phyloP scores from a whole-genome alignment of 2,888 invertebrate genomes.

The Alloscopus bannaensis region DNA sequence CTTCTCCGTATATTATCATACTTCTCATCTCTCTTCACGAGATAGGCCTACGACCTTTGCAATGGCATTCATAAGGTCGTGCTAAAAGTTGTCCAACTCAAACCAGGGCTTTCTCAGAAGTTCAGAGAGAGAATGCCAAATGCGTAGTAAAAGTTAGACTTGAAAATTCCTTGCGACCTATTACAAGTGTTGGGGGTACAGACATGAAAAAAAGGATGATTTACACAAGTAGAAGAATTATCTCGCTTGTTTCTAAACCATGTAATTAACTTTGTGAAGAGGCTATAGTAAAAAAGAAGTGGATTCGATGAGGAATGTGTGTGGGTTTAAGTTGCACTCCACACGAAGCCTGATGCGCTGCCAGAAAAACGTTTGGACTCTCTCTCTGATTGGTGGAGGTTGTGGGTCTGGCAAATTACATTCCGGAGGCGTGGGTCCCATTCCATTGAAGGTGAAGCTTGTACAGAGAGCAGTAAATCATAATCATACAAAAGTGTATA shows the following conservation, averaged over 20 bases:
- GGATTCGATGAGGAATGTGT: not conserved
- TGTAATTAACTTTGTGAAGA: not conserved
- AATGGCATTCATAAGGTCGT: slow-evolving; percentile 20
- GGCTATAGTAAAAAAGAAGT: too few relatives aligned
- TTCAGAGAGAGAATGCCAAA: not conserved
- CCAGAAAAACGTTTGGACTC: slow-evolving; percentile 5
- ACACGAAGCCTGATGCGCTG: not conserved
- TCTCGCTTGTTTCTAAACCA: not conserved
- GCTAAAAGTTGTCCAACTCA: not conserved
- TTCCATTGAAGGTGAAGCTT: not conserved
- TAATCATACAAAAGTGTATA: not conserved
- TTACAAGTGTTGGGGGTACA: not conserved
- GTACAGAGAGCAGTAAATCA: not conserved
- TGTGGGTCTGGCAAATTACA: slow-evolving; percentile 31
- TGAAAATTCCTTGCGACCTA: not conserved
- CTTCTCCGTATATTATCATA: not conserved
- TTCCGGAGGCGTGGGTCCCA: slow-evolving; percentile 12
- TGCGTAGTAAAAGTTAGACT: slow-evolving; percentile 1
- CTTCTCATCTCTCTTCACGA: slow-evolving; percentile 1
- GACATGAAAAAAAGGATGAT: not conserved
- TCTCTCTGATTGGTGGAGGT: slow-evolving; percentile 31
- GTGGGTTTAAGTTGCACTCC: not conserved
- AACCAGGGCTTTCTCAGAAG: slow-evolving; percentile 16
- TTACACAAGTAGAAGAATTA: not conserved
- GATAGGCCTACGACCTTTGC: slow-evolving; percentile 34